Evolutionary conservation across 2,113 vertebrate species (phyloP).

Genomic region (Atractosteus spatula): DNA sequence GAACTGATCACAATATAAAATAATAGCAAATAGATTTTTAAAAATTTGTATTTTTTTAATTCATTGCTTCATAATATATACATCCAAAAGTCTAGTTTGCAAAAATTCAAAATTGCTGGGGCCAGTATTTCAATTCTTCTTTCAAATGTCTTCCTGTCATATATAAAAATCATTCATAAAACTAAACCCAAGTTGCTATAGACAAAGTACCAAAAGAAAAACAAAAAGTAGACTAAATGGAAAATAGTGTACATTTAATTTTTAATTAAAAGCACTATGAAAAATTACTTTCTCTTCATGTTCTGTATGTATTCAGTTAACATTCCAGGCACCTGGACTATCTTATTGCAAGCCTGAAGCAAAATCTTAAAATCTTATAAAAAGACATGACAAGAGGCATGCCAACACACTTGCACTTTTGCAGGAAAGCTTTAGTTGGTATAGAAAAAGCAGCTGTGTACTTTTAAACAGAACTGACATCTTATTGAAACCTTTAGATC

Average conservation of each 20-base stretch:
- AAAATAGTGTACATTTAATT: neutral
- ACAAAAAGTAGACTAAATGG: neutral
- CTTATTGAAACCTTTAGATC: neutral
- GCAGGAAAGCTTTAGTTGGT: slow-evolving; percentile 39
- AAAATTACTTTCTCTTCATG: slow-evolving; percentile 22
- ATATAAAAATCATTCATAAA: too few species aligned
- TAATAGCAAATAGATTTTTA: too few species aligned
- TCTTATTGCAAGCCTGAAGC: slow-evolving; percentile 38
- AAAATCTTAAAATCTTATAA: slow-evolving; percentile 34
- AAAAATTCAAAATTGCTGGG: too few species aligned
- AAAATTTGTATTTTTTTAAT: too few species aligned
- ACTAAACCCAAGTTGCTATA: slow-evolving; percentile 17
- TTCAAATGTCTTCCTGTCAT: too few species aligned
- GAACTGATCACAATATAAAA: too few species aligned
- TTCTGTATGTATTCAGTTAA: slow-evolving; percentile 24
- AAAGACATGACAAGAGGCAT: slow-evolving; percentile 33
- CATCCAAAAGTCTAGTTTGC: too few species aligned
- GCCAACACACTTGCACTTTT: slow-evolving; percentile 41
- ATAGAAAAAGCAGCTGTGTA: slow-evolving; percentile 43
- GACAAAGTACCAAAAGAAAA: neutral
- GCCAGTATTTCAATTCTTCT: too few species aligned
- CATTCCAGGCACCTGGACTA: slow-evolving; percentile 41
- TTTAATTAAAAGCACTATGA: slow-evolving; percentile 20
- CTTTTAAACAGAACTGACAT: neutral
- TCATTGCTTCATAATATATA: too few species aligned